phyloP scores from a whole-genome alignment of 2,113 vertebrate species.

The Solenodon paradoxus region DNA sequence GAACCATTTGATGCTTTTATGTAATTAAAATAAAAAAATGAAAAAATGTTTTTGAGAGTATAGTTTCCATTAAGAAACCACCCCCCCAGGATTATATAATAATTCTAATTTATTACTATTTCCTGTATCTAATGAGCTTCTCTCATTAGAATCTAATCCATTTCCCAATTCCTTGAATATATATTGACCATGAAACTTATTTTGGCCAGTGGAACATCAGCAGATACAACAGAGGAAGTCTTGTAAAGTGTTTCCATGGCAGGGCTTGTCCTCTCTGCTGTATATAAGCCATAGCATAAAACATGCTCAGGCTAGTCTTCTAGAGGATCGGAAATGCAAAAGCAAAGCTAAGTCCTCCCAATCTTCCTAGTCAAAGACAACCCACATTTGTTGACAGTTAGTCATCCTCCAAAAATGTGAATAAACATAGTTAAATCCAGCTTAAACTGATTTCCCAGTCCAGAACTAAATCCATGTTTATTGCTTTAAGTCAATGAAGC shows the following conservation, averaged over 20 bases:
- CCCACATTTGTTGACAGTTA: background rate
- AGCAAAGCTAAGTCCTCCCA: background rate
- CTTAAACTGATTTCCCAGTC: background rate
- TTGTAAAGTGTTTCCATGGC: background rate
- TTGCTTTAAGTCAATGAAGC: background rate
- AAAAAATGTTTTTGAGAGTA: background rate
- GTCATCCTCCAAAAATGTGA: background rate
- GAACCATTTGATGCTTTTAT: background rate
- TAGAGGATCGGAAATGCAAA: background rate
- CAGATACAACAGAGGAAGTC: background rate
- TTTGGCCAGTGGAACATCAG: background rate
- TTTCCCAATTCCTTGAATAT: background rate
- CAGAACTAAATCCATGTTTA: background rate
- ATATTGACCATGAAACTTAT: background rate
- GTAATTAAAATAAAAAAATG: constrained; percentile 1
- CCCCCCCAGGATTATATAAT: background rate
- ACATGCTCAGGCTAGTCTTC: background rate
- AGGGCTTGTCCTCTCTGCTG: background rate
- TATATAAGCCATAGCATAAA: background rate
- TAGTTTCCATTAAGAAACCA: background rate
- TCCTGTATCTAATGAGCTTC: background rate
- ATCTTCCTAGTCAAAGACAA: background rate
- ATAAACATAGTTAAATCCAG: background rate
- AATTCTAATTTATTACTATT: background rate
- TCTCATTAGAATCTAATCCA: background rate